These are phyloP conservation scores for Labeo rohita DNA, from an alignment of 2,113 vertebrate genomes.

Conservation along the genomic window DNA sequence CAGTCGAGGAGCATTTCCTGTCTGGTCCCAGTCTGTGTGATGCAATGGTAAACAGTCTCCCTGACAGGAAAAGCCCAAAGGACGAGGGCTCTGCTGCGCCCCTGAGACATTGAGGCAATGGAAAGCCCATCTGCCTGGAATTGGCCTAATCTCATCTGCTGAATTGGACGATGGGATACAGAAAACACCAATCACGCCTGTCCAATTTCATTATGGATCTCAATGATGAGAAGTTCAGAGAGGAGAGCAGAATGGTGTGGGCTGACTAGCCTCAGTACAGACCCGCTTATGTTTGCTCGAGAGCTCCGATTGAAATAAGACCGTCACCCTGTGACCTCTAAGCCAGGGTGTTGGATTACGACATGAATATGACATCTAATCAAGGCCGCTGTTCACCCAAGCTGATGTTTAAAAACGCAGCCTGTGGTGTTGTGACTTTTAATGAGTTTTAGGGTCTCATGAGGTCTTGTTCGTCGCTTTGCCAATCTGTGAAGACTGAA, in stretches of 20 bases:
- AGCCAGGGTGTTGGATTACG: slow-evolving; percentile 53
- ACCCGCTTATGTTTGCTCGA: slow-evolving; percentile 34
- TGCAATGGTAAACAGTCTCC: slow-evolving; percentile 34
- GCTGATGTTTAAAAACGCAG: slow-evolving; percentile 46
- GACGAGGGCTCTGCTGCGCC: slow-evolving; percentile 46
- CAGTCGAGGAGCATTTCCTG: slow-evolving; percentile 65
- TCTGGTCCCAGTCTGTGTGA: slow-evolving; percentile 53
- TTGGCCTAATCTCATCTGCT: slow-evolving; percentile 74
- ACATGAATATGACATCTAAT: slow-evolving; percentile 59
- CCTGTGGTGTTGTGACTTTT: slow-evolving; percentile 35
- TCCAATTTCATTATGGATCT: slow-evolving; percentile 64
- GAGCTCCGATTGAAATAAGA: neutral
- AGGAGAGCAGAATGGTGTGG: slow-evolving; percentile 38
- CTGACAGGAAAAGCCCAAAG: slow-evolving; percentile 63
- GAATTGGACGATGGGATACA: slow-evolving; percentile 66
- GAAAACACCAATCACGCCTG: slow-evolving; percentile 71
- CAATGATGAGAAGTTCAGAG: slow-evolving; percentile 66
- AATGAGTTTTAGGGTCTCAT: slow-evolving; percentile 36
- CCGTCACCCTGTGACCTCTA: slow-evolving; percentile 14
- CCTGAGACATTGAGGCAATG: slow-evolving; percentile 44
- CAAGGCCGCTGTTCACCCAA: slow-evolving; percentile 38
- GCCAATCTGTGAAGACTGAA: slow-evolving; percentile 4
- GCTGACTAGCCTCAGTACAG: slow-evolving; percentile 12
- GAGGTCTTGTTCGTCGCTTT: neutral
- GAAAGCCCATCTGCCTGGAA: slow-evolving; percentile 74